Evolutionary conservation across 2,113 vertebrate genomes (phyloP), one percentile per base, ranked within the genome.

Genomic region (Mobula birostris): DNA sequence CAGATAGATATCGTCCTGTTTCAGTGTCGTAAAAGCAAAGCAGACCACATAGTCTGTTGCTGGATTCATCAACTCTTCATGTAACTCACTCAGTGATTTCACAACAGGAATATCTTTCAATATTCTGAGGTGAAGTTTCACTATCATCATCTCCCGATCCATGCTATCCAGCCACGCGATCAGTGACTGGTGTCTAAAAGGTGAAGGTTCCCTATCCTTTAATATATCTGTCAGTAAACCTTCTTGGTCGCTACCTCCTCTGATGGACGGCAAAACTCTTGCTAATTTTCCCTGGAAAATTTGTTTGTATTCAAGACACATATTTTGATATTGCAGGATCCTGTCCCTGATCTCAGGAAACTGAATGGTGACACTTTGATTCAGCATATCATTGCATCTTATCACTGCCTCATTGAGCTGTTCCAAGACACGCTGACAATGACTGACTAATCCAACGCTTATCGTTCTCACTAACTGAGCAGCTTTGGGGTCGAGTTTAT

Each of bases 391-490:
- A 0, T 96, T 96, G 74, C 94, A 96, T 36, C 85, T 94, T 63
- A 74, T 96, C n/a, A 95, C 66, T 1, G 94, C 14, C 0, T 96
- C 95, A 29, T 14, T 87, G 48, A 96, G 93, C 15, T 95, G 77
- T 76, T 96, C 95, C 36, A 96, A 27, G 36, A 94, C 14, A 2
- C 19, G 12, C 48, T 96, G 95, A 32, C 56, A 21, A 29, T 92
- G 91, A 0, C 94, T 94, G 0, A 96, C 80, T 19, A 96, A 0
- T 1, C 24, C 0, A 1, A 88, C 5, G 27, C 94, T 95, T 8
- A 96, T 96, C 74, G 96, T 92, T 29, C 94, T 85, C 1, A 96
- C 94, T 0, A 97, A 11, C 78, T 94, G 94, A 0, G 96, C 95
- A 21, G 96, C 96, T 70, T 5, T n/a, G 27, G 94, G 87, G 95